Evolutionary conservation across 2,888 invertebrate genomes (phyloP), one percentile per base, ranked within the genome.

Genomic region (Oxyteleia sp.): DNA sequence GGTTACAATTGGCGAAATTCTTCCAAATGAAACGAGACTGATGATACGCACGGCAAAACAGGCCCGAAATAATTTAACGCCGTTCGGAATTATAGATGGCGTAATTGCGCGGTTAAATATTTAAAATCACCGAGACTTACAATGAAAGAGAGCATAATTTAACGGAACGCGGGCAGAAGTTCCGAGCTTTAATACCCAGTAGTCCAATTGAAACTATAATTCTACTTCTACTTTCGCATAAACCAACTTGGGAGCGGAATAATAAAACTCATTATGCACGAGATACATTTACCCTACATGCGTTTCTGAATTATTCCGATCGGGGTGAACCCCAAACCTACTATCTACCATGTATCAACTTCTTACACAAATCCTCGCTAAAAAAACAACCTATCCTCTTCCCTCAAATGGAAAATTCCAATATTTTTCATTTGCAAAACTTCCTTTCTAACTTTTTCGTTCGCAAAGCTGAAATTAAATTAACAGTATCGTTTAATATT

Each of bases 161-260:
- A 61, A 61, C 38, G 35, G 16, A 71, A 38, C 26, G 45, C 35
- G 38, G 59, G 41, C 53, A 41, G 43, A 72, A 72, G 61, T 72
- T 72, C 53, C 32, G 32, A 49, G 72, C 41, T 61, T 61, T 75
- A 75, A 75, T 75, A 75, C 75, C 66, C 75, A 66, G 75, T 75
- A 59, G 75, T 75, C 75, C 66, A 75, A 75, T 75, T 75, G 75
- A 59, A 72, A 72, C 61, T 74, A 55, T 74, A 74, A 55, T 74
- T 55, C 45, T 51, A 43, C 51, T 69, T 63, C 69, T 78, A 63
- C 59, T 53, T 69, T 63, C 41, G 43, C 51, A 69, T 69, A 53
- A 78, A 78, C 68, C 61, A 61, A 76, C 53, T 78, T 53, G 10
- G 5, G 11, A 47, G 20, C 43, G 16, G 59, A 68, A 76, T 68